Conservation (phyloP, 2,888 invertebrate species). For the Anticlea derivata region DNA sequence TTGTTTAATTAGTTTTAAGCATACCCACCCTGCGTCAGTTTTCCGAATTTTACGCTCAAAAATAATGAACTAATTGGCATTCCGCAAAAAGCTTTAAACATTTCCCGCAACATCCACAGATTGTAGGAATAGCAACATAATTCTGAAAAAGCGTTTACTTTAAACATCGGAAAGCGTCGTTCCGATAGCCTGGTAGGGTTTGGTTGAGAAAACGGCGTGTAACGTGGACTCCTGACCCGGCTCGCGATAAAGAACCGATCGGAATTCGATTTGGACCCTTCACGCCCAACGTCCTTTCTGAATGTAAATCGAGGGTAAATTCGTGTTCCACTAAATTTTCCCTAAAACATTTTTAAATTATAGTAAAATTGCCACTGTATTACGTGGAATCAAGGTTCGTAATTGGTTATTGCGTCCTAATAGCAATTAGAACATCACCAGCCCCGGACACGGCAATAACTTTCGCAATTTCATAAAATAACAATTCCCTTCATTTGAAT, state of each 20-base stretch:
- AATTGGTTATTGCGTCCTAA: conserved; percentile 3
- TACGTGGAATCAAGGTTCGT: conserved; percentile 39
- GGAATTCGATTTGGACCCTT: conserved; percentile 78
- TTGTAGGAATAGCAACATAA: no score
- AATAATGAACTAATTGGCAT: conserved; percentile 1
- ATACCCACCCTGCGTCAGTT: background rate
- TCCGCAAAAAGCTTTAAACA: background rate
- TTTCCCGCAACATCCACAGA: background rate
- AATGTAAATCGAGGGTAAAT: conserved; percentile 74
- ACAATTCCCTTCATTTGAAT: conserved; percentile 2
- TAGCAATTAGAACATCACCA: background rate
- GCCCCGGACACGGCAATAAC: background rate
- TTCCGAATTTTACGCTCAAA: background rate
- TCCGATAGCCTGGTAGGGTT: conserved; percentile 13
- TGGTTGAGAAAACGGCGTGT: conserved; percentile 39
- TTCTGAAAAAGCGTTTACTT: background rate
- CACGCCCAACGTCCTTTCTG: conserved; percentile 65
- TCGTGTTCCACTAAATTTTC: conserved; percentile 61
- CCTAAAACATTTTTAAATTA: conserved; percentile 63
- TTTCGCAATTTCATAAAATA: conserved; percentile 8
- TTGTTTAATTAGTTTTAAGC: background rate
- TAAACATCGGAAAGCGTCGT: background rate
- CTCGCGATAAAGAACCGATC: conserved; percentile 67
- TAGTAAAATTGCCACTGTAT: conserved; percentile 54
- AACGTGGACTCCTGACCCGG: conserved; percentile 54